A percentile compares a stretch with the other conserved stretches of the same genome.
Evolutionary conservation across 2,797 vertebrate species (phyloP).

Genomic region (Uromys caudimaculatus): DNA sequence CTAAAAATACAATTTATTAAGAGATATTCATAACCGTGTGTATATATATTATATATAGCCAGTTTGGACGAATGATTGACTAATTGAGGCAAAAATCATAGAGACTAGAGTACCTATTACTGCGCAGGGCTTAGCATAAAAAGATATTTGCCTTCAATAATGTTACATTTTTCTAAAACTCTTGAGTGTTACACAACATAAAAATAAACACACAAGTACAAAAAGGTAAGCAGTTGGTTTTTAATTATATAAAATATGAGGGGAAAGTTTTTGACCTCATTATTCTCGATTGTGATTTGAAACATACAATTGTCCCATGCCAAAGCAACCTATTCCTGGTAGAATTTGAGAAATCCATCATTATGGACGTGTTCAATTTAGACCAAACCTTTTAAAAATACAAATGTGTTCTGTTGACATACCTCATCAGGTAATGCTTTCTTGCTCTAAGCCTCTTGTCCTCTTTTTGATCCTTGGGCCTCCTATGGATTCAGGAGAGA

Average conservation of each 20-base stretch:
- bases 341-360: slow-evolving; percentile 29
- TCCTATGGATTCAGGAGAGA: neutral
- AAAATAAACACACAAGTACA: neutral
- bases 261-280: neutral
- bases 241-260: neutral
- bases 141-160: neutral
- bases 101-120: neutral
- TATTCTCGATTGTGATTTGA: slow-evolving; percentile 32
- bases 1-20: slow-evolving; percentile 26
- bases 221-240: slow-evolving; percentile 8
- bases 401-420: neutral
- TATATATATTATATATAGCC: neutral
- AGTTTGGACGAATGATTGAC: neutral
- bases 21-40: neutral
- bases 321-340: neutral
- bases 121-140: neutral
- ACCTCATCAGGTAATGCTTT: neutral
- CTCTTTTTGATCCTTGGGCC: neutral
- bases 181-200: slow-evolving; percentile 1
- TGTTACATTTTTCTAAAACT: neutral
- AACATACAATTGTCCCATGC: neutral
- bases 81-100: neutral
- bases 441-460: neutral
- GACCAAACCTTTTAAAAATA: neutral
- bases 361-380: neutral